Evolutionary conservation across 2,113 vertebrate genomes (phyloP), one percentile per base, ranked within the genome.

Genomic region (Catharus bicknelli): DNA sequence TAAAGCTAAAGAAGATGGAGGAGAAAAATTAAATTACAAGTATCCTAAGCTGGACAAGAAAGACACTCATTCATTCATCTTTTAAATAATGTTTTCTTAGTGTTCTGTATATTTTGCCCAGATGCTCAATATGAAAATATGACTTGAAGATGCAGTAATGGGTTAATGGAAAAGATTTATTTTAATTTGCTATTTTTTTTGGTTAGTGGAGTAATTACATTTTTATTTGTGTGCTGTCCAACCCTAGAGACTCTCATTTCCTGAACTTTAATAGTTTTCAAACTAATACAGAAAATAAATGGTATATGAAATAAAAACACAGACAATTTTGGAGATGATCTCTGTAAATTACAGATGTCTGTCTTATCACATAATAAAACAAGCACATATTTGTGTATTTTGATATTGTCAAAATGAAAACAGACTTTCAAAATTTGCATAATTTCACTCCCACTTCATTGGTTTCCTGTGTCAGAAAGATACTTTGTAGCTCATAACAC

Each of bases 1-100:
- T 43, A 15, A 36, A 59, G 16, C 20, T 47, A n/a, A 68, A 67
- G 16, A 38, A 19, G 64, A 79, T 3, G 11, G 10, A 42, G 27
- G 13, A 30, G 30, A 32, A 72, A 45, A 54, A 12, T 48, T 76
- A 12, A 8, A 5, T 64, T 50, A 29, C 16, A 76, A n/a, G 4
- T 2, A 4, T 21, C 12, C 14, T 70, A 38, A 54, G 9, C 17
- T 38, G 22, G 7, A 27, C 11, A 63, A 73, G 40, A 5, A 23
- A 50, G 4, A 3, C 34, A 2, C 2, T 66, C 0, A 4, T 61
- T 73, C 19, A 29, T 54, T 21, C 4, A 42, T 27, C 4, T 47
- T 69, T 76, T 21, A 5, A 69, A 67, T 11, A 69, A 86, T 25
- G 2, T 54, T 61, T 51, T 77, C 5, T 64, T 83, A 59, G 2